phyloP scores from a whole-genome alignment of 2,797 vertebrate species.

The Kryptopterus vitreolus region DNA sequence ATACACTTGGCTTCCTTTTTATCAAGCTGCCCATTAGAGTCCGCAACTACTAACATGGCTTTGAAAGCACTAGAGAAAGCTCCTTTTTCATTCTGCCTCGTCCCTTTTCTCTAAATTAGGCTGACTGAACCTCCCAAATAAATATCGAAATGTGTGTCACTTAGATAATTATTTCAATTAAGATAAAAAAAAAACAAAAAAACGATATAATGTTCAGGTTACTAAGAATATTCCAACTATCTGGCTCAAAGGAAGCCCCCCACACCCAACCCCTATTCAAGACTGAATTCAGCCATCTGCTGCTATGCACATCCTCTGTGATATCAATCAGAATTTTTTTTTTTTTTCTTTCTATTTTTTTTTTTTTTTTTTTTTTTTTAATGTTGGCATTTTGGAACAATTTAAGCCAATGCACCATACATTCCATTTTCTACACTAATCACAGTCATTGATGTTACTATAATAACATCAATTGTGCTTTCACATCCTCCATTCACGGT shows the following conservation, averaged over 20 bases:
- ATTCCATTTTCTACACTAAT: constrained; percentile 43
- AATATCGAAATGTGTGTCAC: not conserved
- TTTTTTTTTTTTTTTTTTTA: constrained; percentile 36
- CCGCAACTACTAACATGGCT: not conserved
- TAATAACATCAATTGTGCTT: constrained; percentile 38
- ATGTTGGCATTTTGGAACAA: constrained; percentile 44
- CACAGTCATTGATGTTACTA: constrained; percentile 38
- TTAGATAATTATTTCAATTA: not conserved
- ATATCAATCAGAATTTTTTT: constrained; percentile 46
- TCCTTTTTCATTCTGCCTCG: too few species aligned
- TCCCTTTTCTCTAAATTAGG: not conserved
- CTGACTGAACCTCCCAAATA: not conserved
- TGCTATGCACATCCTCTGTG: constrained; percentile 35
- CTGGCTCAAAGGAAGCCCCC: constrained; percentile 1
- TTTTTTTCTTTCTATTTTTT: constrained; percentile 31
- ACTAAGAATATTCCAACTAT: constrained; percentile 20
- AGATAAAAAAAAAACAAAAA: too few species aligned
- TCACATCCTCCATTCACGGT: constrained; percentile 33
- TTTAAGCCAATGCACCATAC: constrained; percentile 37
- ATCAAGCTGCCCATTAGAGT: not conserved
- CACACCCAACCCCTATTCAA: constrained; percentile 14
- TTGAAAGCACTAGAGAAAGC: not conserved
- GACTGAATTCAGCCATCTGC: constrained; percentile 42
- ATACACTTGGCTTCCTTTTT: not conserved
- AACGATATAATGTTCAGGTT: not conserved